phyloP scores from a whole-genome alignment of 2,113 vertebrate species.

The Mugil cephalus region DNA sequence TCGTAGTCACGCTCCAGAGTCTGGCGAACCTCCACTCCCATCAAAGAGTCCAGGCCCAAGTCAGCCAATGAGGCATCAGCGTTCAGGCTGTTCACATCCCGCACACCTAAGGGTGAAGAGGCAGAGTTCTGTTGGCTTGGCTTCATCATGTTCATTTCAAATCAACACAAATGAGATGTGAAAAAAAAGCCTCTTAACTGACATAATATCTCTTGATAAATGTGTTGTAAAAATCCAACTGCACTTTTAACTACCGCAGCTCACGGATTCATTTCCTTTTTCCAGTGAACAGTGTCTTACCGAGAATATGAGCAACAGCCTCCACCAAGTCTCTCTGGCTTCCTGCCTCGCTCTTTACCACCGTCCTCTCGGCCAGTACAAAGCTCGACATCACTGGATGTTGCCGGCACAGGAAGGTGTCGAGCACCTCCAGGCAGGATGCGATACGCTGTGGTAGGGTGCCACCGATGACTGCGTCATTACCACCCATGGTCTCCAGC shows the following conservation, averaged over 20 bases:
- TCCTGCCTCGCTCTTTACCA: slow-evolving; percentile 70
- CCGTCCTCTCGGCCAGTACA: slow-evolving; percentile 90
- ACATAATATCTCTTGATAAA: no score
- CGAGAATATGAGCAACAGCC: slow-evolving; percentile 93
- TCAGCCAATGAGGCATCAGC: slow-evolving; percentile 90
- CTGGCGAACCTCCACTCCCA: slow-evolving; percentile 98
- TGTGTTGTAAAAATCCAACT: no score
- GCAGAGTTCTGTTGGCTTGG: no score
- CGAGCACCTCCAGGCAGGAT: slow-evolving; percentile 94
- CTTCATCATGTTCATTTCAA: no score
- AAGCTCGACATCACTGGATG: slow-evolving; percentile 93
- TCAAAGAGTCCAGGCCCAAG: slow-evolving; percentile 95
- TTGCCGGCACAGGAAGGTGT: slow-evolving; percentile 90
- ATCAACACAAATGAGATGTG: no score
- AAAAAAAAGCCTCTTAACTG: no score
- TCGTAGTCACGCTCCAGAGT: slow-evolving; percentile 92
- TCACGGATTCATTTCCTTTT: background rate
- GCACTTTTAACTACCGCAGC: no score
- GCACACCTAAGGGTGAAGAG: slow-evolving; percentile 85
- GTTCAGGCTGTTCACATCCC: slow-evolving; percentile 88
- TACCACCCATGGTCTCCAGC: slow-evolving; percentile 88
- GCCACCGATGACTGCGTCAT: slow-evolving; percentile 88
- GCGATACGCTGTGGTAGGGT: slow-evolving; percentile 91
- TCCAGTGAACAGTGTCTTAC: slow-evolving; percentile 70
- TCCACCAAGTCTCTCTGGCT: slow-evolving; percentile 87